Base-by-base conservation (phyloP, 2,888 invertebrate genomes). In the Zygaena filipendulae region DNA sequence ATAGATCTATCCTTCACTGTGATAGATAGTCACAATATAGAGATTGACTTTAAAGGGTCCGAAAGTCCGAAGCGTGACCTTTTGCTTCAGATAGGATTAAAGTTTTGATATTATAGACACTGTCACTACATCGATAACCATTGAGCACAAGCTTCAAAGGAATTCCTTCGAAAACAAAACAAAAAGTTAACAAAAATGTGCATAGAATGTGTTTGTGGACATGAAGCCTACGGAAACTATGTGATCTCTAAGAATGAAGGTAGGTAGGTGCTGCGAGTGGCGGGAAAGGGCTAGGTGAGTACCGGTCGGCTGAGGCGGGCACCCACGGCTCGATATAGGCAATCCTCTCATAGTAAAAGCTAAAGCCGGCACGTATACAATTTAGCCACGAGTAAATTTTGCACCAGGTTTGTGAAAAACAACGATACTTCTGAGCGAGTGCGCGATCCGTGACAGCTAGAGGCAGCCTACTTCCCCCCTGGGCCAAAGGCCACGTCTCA, bases 401-500 rank as follows among this genome's bases (percentile, higher is more conserved):
- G 58, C 49, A 53, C 47, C 47, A 52, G 49, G 48, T 55, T 50
- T 54, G 45, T 51, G 49, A 46, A 56, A 52, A 46, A 54, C 52
- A n/a, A n/a, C n/a, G n/a, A n/a, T n/a, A n/a, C n/a, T n/a, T n/a
- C n/a, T n/a, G n/a, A n/a, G n/a, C n/a, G n/a, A n/a, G n/a, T n/a
- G n/a, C n/a, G n/a, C n/a, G n/a, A n/a, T n/a, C n/a, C n/a, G n/a
- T n/a, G n/a, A n/a, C n/a, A n/a, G n/a, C n/a, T n/a, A n/a, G n/a
- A n/a, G n/a, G n/a, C n/a, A n/a, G n/a, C n/a, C n/a, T 60, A 54
- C 55, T 48, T 55, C 58, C 64, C 59, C 63, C 63, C 56, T 57
- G 57, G 82, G 77, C 81, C 66, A 75, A 75, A 81, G 84, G 85
- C 83, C 86, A 87, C 86, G 86, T 85, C 84, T 81, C 82, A 77